Base-by-base conservation (phyloP, 2,797 vertebrate species). In the Clarias fuscus region DNA sequence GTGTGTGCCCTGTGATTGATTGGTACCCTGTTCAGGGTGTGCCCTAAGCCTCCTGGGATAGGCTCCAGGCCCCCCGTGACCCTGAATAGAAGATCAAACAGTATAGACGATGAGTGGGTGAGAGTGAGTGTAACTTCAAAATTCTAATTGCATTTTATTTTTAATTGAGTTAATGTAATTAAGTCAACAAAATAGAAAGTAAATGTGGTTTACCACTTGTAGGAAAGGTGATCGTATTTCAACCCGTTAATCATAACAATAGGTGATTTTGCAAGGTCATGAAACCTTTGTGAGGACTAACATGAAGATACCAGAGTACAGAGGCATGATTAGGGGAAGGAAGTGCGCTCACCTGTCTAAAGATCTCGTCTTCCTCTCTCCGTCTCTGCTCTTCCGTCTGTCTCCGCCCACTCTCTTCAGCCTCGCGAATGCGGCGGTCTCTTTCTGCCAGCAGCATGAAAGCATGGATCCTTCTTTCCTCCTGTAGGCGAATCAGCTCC, bases 381-480 rank as follows among this genome's bases (percentile, higher is more conserved):
- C 96, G 94, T 61, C 91, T 93, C n/a, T 90, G 93, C 89, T 97
- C 96, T 87, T 99, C 98, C 89, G 93, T 88, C 91, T 99, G 97
- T 71, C 98, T 96, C 56, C 93, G 92, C 0, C 98, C 97, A 0
- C 97, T 97, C 94, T 99, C 98, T 88, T 98, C 96, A 0, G 98
- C 98, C 88, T 99, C 98, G 2, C 96, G 91, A 40, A 95, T 90
- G 7, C 95, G 93, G 0, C 97, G 95, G 71, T 97, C 96, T 86
- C 98, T 93, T 92, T 99, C 97, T 0, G 97, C 98, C 90, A 99
- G 82, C 68, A 98, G 93, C 8, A 91, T 91, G 2, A 98, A 95
- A 61, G 98, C 98, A 0, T 99, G 98, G 90, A 98, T 94, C 88
- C 95, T 93, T 84, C 95, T 95, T 85, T 99, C 98, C 4, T 99